Evolutionary conservation across 1,140 invertebrate genomes (phyloP), one percentile per base, ranked within the genome.

Genomic region (Meteorus sp.): DNA sequence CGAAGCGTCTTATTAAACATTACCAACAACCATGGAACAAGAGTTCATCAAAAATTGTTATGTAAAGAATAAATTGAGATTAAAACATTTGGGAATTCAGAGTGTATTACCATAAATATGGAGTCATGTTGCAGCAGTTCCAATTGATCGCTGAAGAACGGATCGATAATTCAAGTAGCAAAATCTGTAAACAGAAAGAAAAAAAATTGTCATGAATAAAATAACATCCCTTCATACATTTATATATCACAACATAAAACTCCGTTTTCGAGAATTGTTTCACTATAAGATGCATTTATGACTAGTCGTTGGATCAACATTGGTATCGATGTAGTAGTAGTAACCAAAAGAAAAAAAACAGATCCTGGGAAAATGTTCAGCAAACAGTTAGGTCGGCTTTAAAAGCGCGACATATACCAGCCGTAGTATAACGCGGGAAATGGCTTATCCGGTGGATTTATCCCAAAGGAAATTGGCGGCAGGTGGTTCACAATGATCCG

Each of bases 381-480:
- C 22, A 53, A 53, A 39, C 19, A 22, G 33, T 22, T 41, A 20
- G 22, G 41, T 22, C 20, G 23, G 11, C 17, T 51, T 51, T 9
- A 51, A 31, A 15, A n/a, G n/a, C n/a, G 13, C 15, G 17, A 17
- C 48, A 31, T 35, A n/a, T 29, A 5, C 6, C 5, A n/a, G 9
- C 23, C 13, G 23, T 19, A 29, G 20, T 44, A 44, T 48, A n/a
- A 48, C 4, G 9, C 31, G 27, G 50, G 29, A 53, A 53, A 53
- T 53, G 35, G 51, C 33, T 53, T 53, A 41, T 25, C 35, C 51
- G 35, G n/a, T n/a, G 25, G 51, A 39, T 53, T 53, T 53, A 39
- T 53, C 20, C 20, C 15, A 13, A 11, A n/a, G 35, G 51, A 53
- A 53, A 37, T 25, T 41, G 51, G 51, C 37, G 51, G 37, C 51